Evolutionary conservation across 1,140 invertebrate genomes (phyloP).

Genomic region (Tenebrio molitor): DNA sequence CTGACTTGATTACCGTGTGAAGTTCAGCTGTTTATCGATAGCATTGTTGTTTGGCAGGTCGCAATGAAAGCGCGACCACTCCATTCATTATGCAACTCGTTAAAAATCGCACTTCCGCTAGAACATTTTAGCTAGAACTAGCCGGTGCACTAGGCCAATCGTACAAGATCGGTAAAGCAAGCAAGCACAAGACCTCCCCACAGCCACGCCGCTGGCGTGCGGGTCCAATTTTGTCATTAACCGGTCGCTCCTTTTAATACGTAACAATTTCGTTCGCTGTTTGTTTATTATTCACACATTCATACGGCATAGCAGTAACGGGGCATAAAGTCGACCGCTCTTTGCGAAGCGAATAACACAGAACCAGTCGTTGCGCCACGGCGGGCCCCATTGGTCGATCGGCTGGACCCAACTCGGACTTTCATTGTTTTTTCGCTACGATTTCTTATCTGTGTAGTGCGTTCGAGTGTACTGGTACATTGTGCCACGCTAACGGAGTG

Average conservation of each 20-base stretch:
- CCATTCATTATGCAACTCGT: no score
- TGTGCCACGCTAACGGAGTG: no score
- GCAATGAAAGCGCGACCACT: no score
- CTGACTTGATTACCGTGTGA: no score
- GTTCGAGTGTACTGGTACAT: neutral
- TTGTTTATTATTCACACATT: slow-evolving; percentile 36
- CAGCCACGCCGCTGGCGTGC: neutral
- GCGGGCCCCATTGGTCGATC: no score
- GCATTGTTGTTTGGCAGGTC: no score
- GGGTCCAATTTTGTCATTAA: slow-evolving; percentile 24
- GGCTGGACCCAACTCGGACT: neutral
- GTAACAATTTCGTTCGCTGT: slow-evolving; percentile 24
- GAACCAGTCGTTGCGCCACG: slow-evolving; percentile 7
- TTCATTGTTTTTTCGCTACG: neutral
- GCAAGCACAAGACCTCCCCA: neutral
- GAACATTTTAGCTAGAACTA: no score
- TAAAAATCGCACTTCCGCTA: no score
- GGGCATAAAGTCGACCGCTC: slow-evolving; percentile 17
- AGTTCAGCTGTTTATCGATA: no score
- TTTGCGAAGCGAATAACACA: neutral
- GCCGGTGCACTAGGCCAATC: no score
- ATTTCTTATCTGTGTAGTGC: neutral
- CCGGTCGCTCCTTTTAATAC: slow-evolving; percentile 31
- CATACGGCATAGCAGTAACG: slow-evolving; percentile 24
- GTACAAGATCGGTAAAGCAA: no score